Base-by-base conservation (phyloP, 2,888 invertebrate species). In the Dryocosmus kuriphilus region DNA sequence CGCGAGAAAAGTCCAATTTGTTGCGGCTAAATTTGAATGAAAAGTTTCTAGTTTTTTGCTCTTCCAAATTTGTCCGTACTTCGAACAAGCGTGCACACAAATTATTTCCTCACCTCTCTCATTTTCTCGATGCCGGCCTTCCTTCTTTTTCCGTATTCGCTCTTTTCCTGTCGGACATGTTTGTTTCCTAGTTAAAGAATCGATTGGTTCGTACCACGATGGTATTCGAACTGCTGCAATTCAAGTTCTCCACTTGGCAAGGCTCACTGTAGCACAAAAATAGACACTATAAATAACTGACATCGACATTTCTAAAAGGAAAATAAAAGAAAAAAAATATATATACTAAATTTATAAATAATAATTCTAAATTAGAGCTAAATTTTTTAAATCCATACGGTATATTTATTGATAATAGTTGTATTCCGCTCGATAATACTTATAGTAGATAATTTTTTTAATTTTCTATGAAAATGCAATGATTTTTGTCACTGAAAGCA, bases 101-200 rank as follows among this genome's bases (percentile, higher is more conserved):
- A 71, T 71, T 71, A 51, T 71, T 71, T 71, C 71, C 71, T 71
- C 71, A 51, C 71, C 71, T 71, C 71, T 71, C 46, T 71, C 51
- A 71, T 71, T 71, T 71, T 51, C 71, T 71, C 71, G 51, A 71
- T 71, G 51, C 51, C 11, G 14, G 19, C n/a, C 38, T 24, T 32
- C 22, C 65, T 51, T 51, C 51, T n/a, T 71, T 71, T 71, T 71
- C n/a, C n/a, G 9, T 16, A 30, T 51, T 71, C 71, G 41, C 46
- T 71, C 46, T 71, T 51, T 51, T 30, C 51, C 71, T 51, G 46
- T 71, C 71, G 16, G 51, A 51, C 71, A 71, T 71, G 71, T 71
- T 71, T 71, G 46, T 71, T 71, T 71, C 71, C 22, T 71, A 71
- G 71, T 71, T 51, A 71, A 71, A 71, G 71, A 71, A 71, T 71